A percentile compares a stretch with the other conserved stretches of the same genome.
These are phyloP conservation scores for Esox niger DNA, from an alignment of 2,113 vertebrate genomes.

Conservation along the genomic window DNA sequence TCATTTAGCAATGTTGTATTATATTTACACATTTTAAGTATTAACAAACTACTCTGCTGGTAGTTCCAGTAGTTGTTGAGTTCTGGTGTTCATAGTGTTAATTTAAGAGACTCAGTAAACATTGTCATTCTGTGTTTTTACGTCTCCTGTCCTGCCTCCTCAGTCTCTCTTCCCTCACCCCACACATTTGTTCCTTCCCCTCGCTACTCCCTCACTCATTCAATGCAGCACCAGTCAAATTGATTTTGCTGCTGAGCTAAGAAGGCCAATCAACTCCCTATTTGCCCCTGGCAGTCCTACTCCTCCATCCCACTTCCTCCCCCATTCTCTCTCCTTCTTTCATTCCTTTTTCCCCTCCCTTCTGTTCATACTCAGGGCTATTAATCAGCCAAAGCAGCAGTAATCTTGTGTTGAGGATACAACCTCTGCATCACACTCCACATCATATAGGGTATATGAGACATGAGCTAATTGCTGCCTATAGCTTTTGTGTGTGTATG, in stretches of 20 bases:
- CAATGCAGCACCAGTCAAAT: conserved; percentile 63
- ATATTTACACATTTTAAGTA: no score
- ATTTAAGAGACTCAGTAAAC: no score
- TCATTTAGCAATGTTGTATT: no score
- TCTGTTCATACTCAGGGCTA: conserved; percentile 13
- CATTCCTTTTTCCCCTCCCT: not conserved
- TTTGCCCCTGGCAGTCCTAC: conserved; percentile 29
- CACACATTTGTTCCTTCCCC: not conserved
- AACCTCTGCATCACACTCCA: not conserved
- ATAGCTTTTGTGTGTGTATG: not conserved
- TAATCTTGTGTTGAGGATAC: not conserved
- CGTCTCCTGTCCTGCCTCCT: no score
- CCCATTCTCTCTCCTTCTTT: conserved; percentile 4
- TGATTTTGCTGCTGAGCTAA: conserved; percentile 68
- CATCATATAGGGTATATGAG: no score
- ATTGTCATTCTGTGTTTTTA: no score
- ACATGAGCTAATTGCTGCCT: not conserved
- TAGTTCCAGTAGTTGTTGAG: no score
- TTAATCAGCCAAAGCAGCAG: conserved; percentile 27
- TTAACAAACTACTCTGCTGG: no score
- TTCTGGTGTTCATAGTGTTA: no score
- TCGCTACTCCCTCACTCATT: conserved; percentile 40
- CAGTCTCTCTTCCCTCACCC: no score
- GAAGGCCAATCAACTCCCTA: conserved; percentile 63
- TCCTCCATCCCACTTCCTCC: conserved; percentile 20